Percentiles rank a stretch among this genome's conserved stretches.
Conservation (phyloP, 2,113 vertebrate genomes). For the Microcebus murinus region DNA sequence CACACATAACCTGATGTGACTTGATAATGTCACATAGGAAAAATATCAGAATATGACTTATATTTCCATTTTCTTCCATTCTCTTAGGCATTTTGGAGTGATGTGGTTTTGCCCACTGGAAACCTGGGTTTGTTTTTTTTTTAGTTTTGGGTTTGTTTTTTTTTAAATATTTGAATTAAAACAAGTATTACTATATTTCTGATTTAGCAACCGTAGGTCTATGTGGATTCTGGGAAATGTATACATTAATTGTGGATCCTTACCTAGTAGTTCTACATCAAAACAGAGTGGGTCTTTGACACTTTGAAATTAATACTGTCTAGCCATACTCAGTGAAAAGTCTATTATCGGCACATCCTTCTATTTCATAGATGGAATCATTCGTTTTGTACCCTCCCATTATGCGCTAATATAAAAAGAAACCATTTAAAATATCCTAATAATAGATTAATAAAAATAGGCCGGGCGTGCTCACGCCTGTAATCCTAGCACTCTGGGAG, state of each 20-base stretch:
- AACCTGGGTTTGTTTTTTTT: neutral
- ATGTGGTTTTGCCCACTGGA: neutral
- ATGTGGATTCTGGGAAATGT: neutral
- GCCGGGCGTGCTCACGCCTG: no score
- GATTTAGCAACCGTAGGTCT: neutral
- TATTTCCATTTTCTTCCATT: neutral
- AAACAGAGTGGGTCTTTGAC: constrained; percentile 3
- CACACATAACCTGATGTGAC: neutral
- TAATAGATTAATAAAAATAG: neutral
- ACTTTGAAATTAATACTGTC: constrained; percentile 27
- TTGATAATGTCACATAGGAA: neutral
- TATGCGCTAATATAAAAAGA: neutral
- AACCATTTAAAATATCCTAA: constrained; percentile 27
- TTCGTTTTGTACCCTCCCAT: neutral
- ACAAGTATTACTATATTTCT: neutral
- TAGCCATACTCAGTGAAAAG: neutral
- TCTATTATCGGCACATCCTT: neutral
- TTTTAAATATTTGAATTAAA: constrained; percentile 27
- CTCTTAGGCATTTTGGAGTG: neutral
- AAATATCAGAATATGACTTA: constrained; percentile 16
- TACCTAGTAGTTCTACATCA: neutral
- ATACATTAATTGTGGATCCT: neutral
- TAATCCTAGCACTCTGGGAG: no score
- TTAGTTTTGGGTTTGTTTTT: neutral
- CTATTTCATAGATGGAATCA: neutral